Percentiles rank a stretch among this genome's conserved stretches.
phyloP scores from a whole-genome alignment of 2,113 vertebrate species.

The Andinoacara biseriatus region DNA sequence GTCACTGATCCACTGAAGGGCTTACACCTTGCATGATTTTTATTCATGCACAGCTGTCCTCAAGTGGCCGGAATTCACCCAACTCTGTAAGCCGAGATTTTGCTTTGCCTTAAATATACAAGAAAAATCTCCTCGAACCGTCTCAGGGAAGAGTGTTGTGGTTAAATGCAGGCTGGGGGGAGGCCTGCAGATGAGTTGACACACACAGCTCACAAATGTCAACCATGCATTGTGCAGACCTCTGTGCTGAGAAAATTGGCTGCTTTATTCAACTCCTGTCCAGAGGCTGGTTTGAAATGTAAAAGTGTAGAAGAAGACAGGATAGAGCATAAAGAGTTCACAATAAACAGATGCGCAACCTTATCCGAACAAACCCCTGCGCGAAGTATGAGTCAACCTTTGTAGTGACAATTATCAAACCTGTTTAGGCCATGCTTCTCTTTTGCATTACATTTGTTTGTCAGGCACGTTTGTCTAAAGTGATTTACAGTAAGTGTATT shows the following conservation, averaged over 20 bases:
- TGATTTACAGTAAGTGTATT: background rate
- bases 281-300: slow-evolving; percentile 5
- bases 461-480: background rate
- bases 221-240: slow-evolving; percentile 10
- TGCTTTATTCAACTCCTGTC: background rate
- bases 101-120: background rate
- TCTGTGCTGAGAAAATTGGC: background rate
- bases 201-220: background rate
- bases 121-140: background rate
- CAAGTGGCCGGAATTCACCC: background rate
- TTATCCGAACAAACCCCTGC: background rate
- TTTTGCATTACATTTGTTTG: background rate
- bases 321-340: background rate
- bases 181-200: background rate
- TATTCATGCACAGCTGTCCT: background rate
- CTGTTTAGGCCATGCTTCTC: background rate
- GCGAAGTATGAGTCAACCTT: background rate
- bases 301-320: background rate
- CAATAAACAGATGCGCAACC: background rate
- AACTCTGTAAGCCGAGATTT: background rate
- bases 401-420: background rate
- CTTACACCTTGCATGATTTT: background rate
- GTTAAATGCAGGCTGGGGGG: background rate
- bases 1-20: background rate
- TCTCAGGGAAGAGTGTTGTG: background rate